Evolutionary conservation across 2,113 vertebrate species (phyloP).

Genomic region (Pterocles gutturalis): DNA sequence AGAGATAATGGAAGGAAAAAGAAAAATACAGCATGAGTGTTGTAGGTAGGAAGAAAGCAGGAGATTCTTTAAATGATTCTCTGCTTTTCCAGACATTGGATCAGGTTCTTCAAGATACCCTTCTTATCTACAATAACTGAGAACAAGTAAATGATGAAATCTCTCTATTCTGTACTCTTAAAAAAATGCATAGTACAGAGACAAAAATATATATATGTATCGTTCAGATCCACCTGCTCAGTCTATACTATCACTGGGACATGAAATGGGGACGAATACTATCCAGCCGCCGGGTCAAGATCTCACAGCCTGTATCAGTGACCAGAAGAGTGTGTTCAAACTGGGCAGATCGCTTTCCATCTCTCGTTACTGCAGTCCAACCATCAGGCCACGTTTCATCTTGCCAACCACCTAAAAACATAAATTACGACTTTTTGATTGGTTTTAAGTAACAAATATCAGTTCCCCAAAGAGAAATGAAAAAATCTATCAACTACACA

Average conservation of each 20-base stretch:
- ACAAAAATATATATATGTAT: background rate
- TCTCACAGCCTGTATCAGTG: constrained; percentile 95
- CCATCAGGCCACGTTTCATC: constrained; percentile 98
- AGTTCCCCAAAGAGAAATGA: background rate
- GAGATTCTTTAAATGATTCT: constrained; percentile 65
- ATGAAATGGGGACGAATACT: constrained; percentile 91
- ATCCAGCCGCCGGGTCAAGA: constrained; percentile 90
- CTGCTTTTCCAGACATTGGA: constrained; percentile 57
- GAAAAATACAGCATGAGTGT: background rate
- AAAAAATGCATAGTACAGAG: constrained; percentile 73
- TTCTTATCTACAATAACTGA: constrained; percentile 67
- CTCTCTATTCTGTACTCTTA: constrained; percentile 71
- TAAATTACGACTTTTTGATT: background rate
- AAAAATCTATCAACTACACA: background rate
- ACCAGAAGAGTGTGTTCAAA: constrained; percentile 98
- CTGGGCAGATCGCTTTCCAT: constrained; percentile 96
- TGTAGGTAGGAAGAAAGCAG: constrained; percentile 49
- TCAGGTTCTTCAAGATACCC: constrained; percentile 62
- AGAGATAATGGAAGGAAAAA: constrained; percentile 34
- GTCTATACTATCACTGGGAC: constrained; percentile 81
- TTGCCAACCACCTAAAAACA: constrained; percentile 91
- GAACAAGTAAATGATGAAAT: constrained; percentile 70
- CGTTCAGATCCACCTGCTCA: background rate
- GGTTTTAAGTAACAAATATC: background rate
- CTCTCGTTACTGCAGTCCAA: constrained; percentile 95